phyloP scores from a whole-genome alignment of 2,797 vertebrate species.

The Melanotaenia maccullochi region DNA sequence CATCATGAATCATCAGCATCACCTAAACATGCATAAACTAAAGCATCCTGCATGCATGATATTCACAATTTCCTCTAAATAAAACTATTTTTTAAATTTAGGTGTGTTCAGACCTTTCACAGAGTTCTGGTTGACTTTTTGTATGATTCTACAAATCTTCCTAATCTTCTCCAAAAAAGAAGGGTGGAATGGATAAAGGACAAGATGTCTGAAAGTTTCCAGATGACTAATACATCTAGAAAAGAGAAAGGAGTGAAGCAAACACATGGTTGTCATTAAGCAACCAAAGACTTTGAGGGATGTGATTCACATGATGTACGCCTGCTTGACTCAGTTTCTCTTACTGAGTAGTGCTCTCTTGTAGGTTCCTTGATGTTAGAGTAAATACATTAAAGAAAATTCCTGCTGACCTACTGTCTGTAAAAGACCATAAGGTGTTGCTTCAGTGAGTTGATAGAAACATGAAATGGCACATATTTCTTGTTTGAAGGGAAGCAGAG shows the following conservation, averaged over 20 bases:
- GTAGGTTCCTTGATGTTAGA: neutral
- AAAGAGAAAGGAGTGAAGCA: conserved; percentile 4
- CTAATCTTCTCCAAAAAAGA: neutral
- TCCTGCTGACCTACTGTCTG: neutral
- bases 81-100: no score
- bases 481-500: neutral
- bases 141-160: neutral
- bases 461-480: neutral
- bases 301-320: conserved; percentile 5
- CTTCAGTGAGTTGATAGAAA: neutral
- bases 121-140: neutral
- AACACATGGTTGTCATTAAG: neutral
- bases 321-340: conserved; percentile 3
- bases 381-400: neutral
- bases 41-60: no score
- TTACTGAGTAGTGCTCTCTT: neutral
- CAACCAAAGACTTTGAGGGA: neutral
- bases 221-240: neutral
- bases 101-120: no score
- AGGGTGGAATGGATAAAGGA: neutral
- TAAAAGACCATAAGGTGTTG: neutral
- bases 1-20: neutral
- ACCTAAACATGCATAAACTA: neutral
- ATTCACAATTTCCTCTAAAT: no score
- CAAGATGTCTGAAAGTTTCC: conserved; percentile 1